Percentiles rank a stretch among this genome's conserved stretches.
Evolutionary conservation across 2,888 invertebrate species (phyloP).

Genomic region (Pardosa pseudoannulata): DNA sequence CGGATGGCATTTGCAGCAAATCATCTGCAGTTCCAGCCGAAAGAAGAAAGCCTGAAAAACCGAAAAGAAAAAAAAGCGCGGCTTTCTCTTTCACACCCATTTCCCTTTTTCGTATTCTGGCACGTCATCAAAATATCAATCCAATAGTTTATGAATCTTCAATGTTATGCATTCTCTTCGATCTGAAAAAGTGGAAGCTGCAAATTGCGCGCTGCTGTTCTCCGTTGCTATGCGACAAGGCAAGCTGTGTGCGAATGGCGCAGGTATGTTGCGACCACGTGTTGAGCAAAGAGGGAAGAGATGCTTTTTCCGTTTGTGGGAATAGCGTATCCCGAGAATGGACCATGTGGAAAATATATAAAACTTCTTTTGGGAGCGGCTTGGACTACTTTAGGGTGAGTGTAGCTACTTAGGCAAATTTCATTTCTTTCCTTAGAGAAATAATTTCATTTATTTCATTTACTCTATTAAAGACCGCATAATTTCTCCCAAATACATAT

Average conservation of each 20-base stretch:
- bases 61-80: no score
- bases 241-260: not conserved
- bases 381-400: not conserved
- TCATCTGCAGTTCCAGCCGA: no score
- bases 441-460: no score
- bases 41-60: no score
- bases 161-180: not conserved
- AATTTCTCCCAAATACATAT: no score
- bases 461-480: no score
- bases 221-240: not conserved
- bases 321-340: not conserved
- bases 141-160: not conserved
- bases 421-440: no score
- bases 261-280: conserved; percentile 30
- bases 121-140: conserved; percentile 4
- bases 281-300: not conserved
- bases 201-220: not conserved
- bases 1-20: no score
- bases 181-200: not conserved
- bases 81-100: no score
- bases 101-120: not conserved
- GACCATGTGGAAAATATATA: not conserved
- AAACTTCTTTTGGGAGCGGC: not conserved
- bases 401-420: not conserved
- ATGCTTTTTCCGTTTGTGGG: not conserved